Base-by-base conservation (phyloP, 2,113 vertebrate species). In the Smithornis capensis region DNA sequence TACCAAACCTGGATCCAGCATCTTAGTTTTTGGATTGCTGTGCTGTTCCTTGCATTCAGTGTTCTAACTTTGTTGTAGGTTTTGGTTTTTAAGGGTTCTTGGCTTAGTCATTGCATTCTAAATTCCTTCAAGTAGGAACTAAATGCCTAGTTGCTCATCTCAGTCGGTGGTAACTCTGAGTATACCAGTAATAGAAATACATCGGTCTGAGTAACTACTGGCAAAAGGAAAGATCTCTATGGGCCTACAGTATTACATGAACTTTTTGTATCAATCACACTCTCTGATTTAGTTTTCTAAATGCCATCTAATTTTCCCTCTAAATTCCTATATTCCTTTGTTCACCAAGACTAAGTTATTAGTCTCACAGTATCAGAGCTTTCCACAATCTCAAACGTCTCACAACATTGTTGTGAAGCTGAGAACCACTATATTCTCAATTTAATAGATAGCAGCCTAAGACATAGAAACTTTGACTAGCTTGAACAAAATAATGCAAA, bases 171-270 rank as follows among this genome's bases (percentile, higher is more conserved):
- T 57, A 57, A 74, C 17, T 83, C 53, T 87, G 69, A 83, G 6
- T 49, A 53, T 53, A 38, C 10, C 19, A 59, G 19, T 19, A 18
- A 19, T 21, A 63, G 56, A 68, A 74, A 37, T 23, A 45, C 10
- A 40, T 11, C 12, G 53, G 14, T 7, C 18, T 7, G 11, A 35
- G 53, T 64, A 68, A 59, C 31, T 42, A 25, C 22, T 62, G 18
- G 18, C 3, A 44, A 45, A 89, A 87, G 44, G 8, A 45, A 65
- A 62, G 28, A 31, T 65, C 37, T 77, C n/a, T 74, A 13, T 3
- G 0, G 2, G 7, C 17, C 23, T 49, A 59, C 15, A 31, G 9
- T 25, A 37, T 28, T 31, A 52, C 1, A 2, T 14, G 6, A 35
- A 62, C 8, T 64, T 91, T 71, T 63, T 50, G 10, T 23, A 67